Evolutionary conservation across 2,797 vertebrate species (phyloP).

Genomic region (Picus viridis): DNA sequence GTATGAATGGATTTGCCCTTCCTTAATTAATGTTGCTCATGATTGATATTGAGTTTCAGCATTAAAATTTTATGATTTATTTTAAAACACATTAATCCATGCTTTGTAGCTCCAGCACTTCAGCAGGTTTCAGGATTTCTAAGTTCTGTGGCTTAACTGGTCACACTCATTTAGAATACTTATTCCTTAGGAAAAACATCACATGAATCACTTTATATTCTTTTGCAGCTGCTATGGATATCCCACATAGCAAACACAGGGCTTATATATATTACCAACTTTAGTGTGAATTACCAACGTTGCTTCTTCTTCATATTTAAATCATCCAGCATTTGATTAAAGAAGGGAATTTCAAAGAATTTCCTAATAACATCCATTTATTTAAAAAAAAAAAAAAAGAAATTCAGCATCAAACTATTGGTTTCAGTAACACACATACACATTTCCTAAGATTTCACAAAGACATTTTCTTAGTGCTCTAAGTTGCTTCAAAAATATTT

Average conservation of each 20-base stretch:
- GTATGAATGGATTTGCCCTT: not conserved
- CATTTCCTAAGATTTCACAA: not conserved
- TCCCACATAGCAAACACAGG: not conserved
- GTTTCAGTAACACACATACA: not conserved
- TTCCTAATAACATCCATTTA: not conserved
- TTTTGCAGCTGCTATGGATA: not conserved
- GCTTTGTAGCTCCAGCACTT: not conserved
- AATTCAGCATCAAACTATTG: not conserved
- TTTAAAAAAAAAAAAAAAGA: not conserved
- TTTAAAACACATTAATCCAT: not conserved
- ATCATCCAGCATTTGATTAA: not conserved
- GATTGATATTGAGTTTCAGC: not conserved
- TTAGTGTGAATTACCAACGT: not conserved
- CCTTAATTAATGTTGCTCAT: not conserved
- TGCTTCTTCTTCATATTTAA: slow-evolving; percentile 28
- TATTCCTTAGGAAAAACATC: not conserved
- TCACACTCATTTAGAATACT: not conserved
- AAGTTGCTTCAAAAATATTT: not conserved
- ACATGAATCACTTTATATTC: not conserved
- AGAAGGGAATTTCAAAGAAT: not conserved
- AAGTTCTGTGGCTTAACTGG: not conserved
- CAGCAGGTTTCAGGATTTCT: not conserved
- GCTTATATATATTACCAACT: slow-evolving; percentile 5
- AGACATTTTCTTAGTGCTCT: not conserved
- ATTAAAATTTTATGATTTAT: not conserved